Conservation (phyloP, 1,140 invertebrate genomes). For the Aphis gossypii region DNA sequence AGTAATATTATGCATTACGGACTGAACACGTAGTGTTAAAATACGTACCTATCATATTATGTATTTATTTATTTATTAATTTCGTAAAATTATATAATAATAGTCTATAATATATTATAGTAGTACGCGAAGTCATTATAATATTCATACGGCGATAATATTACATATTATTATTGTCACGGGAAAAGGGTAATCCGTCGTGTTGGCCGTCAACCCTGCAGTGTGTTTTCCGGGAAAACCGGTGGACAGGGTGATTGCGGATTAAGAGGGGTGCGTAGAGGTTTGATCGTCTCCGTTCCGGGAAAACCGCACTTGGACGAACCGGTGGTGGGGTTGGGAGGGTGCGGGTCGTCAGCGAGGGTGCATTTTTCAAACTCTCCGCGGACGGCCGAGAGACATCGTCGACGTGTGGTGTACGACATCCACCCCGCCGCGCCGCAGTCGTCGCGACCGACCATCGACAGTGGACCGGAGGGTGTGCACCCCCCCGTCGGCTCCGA, state of each 20-base stretch:
- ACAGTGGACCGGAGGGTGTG: too few species aligned
- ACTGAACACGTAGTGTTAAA: background rate
- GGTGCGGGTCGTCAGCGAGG: background rate
- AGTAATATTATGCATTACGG: too few species aligned
- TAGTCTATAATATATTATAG: background rate
- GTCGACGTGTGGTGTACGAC: constrained; percentile 4
- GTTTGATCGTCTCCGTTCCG: background rate
- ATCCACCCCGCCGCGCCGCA: background rate
- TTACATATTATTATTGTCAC: background rate
- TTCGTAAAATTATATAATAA: background rate
- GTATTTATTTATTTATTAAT: background rate
- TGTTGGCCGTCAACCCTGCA: too few species aligned
- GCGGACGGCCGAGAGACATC: background rate
- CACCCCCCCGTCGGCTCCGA: background rate
- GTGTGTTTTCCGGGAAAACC: background rate
- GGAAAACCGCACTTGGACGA: background rate
- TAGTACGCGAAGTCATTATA: too few species aligned
- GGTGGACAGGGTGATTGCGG: too few species aligned
- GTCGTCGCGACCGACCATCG: background rate
- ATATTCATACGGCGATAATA: background rate
- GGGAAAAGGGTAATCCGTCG: background rate
- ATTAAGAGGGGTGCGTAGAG: background rate
- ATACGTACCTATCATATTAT: background rate
- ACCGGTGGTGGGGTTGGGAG: too few species aligned
- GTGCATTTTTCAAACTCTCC: background rate